Base-by-base conservation (phyloP, 2,113 vertebrate genomes). In the Vulpes lagopus region DNA sequence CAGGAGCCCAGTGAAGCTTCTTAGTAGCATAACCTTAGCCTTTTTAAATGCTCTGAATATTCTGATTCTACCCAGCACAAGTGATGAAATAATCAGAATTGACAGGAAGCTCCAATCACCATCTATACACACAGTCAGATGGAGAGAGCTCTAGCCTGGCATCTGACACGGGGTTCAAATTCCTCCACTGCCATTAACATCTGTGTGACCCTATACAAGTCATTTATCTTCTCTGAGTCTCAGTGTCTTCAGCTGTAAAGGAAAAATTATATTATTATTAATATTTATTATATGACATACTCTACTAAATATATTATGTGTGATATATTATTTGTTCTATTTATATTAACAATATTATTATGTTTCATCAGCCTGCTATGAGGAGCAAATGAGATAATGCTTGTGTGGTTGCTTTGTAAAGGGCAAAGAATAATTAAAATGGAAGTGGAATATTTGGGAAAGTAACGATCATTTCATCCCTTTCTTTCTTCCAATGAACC, bases 391-490 rank as follows among this genome's bases (percentile, higher is more conserved):
- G 15, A 88, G 57, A 67, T 76, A 14, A 55, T 60, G 16, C 62
- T 74, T 67, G 60, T 74, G 49, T 95, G 82, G 22, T 22, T 49
- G 7, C 49, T 96, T 94, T 91, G 5, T 57, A 94, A 95, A 32
- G 25, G 9, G 32, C 43, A 81, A 73, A 87, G 71, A 51, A 23
- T 65, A 35, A 92, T 35, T 12, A 27, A 95, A 84, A 65, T 65
- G 12, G 60, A 93, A 94, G 32, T 55, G 27, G 22, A 60, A 30
- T 43, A 82, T 57, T 73, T 82, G 64, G 43, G 71, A 92, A 90
- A 69, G 69, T 30, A 74, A 87, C n/a, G 2, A 16, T 3, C 0
- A 11, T 74, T 88, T 92, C 22, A 60, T 15, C 62, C 43, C 16
- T 76, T 74, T 91, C 65, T 94, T 69, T 35, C 84, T 90, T 84